phyloP scores from a whole-genome alignment of 2,113 vertebrate genomes.

The Nanorana parkeri region DNA sequence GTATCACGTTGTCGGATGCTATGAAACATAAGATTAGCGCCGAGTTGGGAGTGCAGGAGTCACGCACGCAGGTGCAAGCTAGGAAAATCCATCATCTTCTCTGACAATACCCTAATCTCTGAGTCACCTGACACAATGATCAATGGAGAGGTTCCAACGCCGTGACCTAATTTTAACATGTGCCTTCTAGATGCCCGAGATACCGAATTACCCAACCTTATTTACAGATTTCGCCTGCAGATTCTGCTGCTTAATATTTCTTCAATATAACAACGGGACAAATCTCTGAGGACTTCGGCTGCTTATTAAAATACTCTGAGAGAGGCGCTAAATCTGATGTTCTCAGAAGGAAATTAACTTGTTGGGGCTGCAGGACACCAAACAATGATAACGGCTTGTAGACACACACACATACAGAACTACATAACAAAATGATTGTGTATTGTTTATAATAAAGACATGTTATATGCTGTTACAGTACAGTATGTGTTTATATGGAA shows the following conservation, averaged over 20 bases:
- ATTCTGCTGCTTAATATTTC: constrained; percentile 1
- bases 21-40: not conserved
- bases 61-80: constrained; percentile 13
- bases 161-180: constrained; percentile 31
- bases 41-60: not conserved
- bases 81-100: constrained; percentile 31
- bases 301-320: constrained; percentile 16
- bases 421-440: no score
- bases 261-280: not conserved
- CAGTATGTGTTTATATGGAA: no score
- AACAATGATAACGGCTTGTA: no score
- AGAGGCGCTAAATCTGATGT: not conserved
- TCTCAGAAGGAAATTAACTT: not conserved
- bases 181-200: constrained; percentile 31
- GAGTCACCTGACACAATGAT: constrained; percentile 46
- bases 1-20: not conserved
- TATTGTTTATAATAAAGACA: no score
- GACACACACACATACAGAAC: no score
- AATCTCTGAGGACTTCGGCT: not conserved
- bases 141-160: constrained; percentile 14
- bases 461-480: no score
- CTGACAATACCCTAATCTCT: constrained; percentile 26
- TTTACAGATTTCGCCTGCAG: constrained; percentile 4
- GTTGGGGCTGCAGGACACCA: no score
- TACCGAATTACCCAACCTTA: constrained; percentile 1